A percentile compares a stretch with the other conserved stretches of the same genome.
Conservation (phyloP, 2,797 vertebrate species). For the Sphaeramia orbicularis region DNA sequence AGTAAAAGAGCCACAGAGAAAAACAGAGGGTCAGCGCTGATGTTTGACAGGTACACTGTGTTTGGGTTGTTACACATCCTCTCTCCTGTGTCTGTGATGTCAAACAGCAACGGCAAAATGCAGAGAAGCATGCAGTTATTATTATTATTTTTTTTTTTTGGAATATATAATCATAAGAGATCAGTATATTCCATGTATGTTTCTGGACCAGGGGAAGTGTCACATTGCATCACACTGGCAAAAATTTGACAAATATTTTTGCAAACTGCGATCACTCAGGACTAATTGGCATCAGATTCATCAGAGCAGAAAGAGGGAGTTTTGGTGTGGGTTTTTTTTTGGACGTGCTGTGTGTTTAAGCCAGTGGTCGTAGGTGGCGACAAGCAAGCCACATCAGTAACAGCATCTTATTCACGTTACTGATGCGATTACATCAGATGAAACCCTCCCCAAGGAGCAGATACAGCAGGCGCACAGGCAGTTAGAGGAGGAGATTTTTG, state of each 20-base stretch:
- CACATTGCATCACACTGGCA: slow-evolving; percentile 45
- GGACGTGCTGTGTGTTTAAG: slow-evolving; percentile 26
- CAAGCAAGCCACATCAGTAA: slow-evolving; percentile 60
- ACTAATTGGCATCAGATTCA: slow-evolving; percentile 47
- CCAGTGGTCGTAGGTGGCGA: slow-evolving; percentile 47
- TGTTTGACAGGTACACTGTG: slow-evolving; percentile 62
- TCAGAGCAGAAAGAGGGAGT: slow-evolving; percentile 6
- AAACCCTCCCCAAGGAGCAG: slow-evolving; percentile 75
- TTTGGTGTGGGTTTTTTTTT: slow-evolving; percentile 45
- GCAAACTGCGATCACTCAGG: too few species aligned
- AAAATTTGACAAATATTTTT: background rate
- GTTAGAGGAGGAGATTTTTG: slow-evolving; percentile 78
- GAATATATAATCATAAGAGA: slow-evolving; percentile 66
- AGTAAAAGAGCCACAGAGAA: slow-evolving; percentile 50
- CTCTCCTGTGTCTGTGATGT: slow-evolving; percentile 37
- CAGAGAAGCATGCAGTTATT: slow-evolving; percentile 67
- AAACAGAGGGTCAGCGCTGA: slow-evolving; percentile 54
- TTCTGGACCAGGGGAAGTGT: slow-evolving; percentile 72
- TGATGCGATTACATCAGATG: slow-evolving; percentile 73
- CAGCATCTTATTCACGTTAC: slow-evolving; percentile 67
- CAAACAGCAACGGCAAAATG: slow-evolving; percentile 37
- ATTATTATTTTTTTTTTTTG: slow-evolving; percentile 9
- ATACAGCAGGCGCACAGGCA: slow-evolving; percentile 68
- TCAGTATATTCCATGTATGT: slow-evolving; percentile 75
- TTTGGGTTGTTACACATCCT: slow-evolving; percentile 53